phyloP scores from a whole-genome alignment of 2,113 vertebrate genomes.

The Thermophis baileyi region DNA sequence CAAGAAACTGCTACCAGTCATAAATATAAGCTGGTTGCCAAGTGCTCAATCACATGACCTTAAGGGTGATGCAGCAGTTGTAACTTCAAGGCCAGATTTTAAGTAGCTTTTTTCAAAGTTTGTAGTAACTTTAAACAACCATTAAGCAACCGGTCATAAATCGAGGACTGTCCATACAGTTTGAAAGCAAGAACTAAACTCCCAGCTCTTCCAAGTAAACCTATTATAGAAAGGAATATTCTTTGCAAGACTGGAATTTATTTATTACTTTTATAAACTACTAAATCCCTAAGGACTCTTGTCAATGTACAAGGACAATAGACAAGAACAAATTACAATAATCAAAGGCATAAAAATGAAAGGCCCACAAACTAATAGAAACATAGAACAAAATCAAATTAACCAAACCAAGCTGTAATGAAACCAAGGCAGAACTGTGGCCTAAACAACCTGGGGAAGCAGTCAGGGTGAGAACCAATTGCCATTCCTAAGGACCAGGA shows the following conservation, averaged over 20 bases:
- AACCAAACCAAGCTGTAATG: background rate
- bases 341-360: background rate
- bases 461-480: background rate
- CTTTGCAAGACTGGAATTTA: background rate
- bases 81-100: too few relatives aligned
- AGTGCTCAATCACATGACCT: too few relatives aligned
- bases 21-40: too few relatives aligned
- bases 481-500: background rate
- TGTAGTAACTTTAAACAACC: too few relatives aligned
- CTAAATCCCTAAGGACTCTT: background rate
- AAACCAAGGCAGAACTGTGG: background rate
- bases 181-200: too few relatives aligned
- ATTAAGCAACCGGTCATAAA: too few relatives aligned
- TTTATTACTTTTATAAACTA: background rate
- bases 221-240: background rate
- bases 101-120: too few relatives aligned
- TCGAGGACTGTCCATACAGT: too few relatives aligned
- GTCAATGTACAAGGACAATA: background rate
- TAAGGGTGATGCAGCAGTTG: too few relatives aligned
- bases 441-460: background rate
- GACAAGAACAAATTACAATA: background rate
- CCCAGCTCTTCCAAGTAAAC: background rate
- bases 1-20: too few relatives aligned
- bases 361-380: background rate
- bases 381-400: background rate